Conservation (phyloP, 1,140 invertebrate species). For the Drosophila varians region DNA sequence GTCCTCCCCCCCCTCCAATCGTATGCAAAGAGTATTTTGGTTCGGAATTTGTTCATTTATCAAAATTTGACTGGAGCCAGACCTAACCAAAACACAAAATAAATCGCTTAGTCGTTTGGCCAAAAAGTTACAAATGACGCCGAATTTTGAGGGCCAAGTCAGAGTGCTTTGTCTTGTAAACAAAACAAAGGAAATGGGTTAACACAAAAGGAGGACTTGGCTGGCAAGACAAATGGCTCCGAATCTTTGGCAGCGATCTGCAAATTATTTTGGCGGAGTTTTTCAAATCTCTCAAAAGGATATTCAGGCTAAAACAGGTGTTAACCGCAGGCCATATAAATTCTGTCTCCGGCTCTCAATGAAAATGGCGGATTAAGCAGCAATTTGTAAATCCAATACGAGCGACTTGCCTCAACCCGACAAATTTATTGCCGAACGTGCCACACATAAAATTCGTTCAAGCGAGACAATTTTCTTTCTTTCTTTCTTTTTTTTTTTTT, state of each 20-base stretch:
- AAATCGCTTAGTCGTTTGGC: slow-evolving; percentile 50
- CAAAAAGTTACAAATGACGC: slow-evolving; percentile 64
- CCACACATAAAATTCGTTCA: slow-evolving; percentile 67
- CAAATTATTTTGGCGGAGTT: not conserved
- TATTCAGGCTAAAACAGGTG: slow-evolving; percentile 47
- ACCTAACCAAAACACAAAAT: slow-evolving; percentile 45
- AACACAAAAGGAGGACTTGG: not conserved
- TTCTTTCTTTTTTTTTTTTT: slow-evolving; percentile 1
- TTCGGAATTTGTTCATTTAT: slow-evolving; percentile 54
- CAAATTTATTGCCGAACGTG: slow-evolving; percentile 72
- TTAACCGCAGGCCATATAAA: slow-evolving; percentile 45
- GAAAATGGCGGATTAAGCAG: slow-evolving; percentile 48
- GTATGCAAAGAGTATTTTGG: slow-evolving; percentile 40
- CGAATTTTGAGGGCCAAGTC: slow-evolving; percentile 19
- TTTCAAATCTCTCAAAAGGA: not conserved
- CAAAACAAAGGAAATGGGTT: slow-evolving; percentile 17
- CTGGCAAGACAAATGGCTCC: not conserved
- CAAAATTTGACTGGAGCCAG: slow-evolving; percentile 59
- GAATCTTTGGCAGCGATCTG: not conserved
- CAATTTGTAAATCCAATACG: slow-evolving; percentile 65
- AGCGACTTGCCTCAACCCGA: slow-evolving; percentile 1
- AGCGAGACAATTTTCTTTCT: slow-evolving; percentile 45
- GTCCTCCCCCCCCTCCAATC: too few relatives aligned
- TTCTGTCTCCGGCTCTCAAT: slow-evolving; percentile 15
- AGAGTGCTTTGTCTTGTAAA: slow-evolving; percentile 3